These are phyloP conservation scores for Phyllotis vaccarum DNA, from an alignment of 2,797 vertebrate species.

Conservation along the genomic window DNA sequence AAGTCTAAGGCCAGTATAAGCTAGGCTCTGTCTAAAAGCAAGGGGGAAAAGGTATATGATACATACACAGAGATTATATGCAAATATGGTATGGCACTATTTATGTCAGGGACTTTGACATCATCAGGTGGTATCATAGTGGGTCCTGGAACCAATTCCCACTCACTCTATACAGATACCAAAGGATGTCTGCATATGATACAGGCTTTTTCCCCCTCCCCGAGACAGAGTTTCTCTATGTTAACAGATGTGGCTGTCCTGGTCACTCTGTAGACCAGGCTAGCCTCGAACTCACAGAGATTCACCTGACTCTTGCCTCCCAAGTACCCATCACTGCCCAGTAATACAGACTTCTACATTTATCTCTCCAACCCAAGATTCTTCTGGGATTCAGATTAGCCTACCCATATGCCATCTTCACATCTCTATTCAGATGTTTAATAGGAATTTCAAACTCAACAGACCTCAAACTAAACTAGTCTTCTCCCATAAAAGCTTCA, in stretches of 20 bases:
- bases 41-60: too few relatives aligned
- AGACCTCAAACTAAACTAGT: background rate
- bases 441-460: background rate
- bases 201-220: background rate
- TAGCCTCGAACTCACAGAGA: too few relatives aligned
- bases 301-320: too few relatives aligned
- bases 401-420: background rate
- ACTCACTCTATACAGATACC: background rate
- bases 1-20: background rate
- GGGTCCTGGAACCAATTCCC: background rate
- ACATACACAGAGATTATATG: background rate
- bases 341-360: background rate
- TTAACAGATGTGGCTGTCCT: too few relatives aligned
- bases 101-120: background rate
- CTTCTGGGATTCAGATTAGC: slow-evolving; percentile 31
- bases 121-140: background rate
- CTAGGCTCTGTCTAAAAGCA: background rate
- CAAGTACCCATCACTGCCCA: too few relatives aligned
- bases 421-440: slow-evolving; percentile 11
- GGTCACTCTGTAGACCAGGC: too few relatives aligned
- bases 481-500: background rate
- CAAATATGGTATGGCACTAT: background rate
- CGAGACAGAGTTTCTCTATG: too few relatives aligned
- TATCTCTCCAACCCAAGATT: slow-evolving; percentile 7
- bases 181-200: background rate